A percentile compares a stretch with the other conserved stretches of the same genome.
These are phyloP conservation scores for Caenorhabditis tropicalis DNA, from an alignment of 1,140 invertebrate genomes.

Conservation along the genomic window DNA sequence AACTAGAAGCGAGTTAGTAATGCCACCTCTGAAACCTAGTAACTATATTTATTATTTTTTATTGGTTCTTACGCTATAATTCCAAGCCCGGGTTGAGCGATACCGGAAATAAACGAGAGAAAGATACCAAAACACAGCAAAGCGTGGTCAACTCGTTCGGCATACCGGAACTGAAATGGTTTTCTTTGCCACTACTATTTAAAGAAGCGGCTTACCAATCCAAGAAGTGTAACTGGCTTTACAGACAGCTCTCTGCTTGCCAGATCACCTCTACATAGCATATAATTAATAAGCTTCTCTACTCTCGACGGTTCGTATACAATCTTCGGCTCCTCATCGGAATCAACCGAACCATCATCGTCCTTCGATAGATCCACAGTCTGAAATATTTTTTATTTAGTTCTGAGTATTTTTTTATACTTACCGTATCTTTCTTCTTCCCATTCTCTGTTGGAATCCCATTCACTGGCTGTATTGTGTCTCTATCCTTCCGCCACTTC, in stretches of 20 bases:
- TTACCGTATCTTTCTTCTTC: slow-evolving; percentile 11
- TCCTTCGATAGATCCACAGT: slow-evolving; percentile 3
- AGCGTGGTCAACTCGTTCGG: not conserved
- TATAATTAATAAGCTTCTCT: slow-evolving; percentile 15
- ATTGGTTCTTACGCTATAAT: slow-evolving; percentile 24
- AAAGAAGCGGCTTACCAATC: not conserved
- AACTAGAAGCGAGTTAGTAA: not conserved
- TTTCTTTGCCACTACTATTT: not conserved
- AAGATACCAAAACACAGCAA: not conserved
- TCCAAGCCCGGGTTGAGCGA: slow-evolving; percentile 9
- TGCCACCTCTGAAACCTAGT: not conserved
- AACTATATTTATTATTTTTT: too few species aligned
- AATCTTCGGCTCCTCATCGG: slow-evolving; percentile 28
- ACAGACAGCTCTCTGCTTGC: slow-evolving; percentile 7
- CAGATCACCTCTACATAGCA: slow-evolving; percentile 12
- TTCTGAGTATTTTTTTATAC: too few species aligned
- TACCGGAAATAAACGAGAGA: not conserved
- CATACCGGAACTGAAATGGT: slow-evolving; percentile 6
- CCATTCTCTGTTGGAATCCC: not conserved
- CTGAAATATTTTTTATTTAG: not conserved
- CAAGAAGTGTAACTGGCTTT: slow-evolving; percentile 6
- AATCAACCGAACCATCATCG: not conserved
- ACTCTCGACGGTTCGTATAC: slow-evolving; percentile 9
- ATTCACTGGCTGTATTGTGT: not conserved
- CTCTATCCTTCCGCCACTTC: not conserved